Percentiles rank a stretch among this genome's conserved stretches.
Conservation (phyloP, 1,140 invertebrate species). For the Pseudobourletiella spinata region DNA sequence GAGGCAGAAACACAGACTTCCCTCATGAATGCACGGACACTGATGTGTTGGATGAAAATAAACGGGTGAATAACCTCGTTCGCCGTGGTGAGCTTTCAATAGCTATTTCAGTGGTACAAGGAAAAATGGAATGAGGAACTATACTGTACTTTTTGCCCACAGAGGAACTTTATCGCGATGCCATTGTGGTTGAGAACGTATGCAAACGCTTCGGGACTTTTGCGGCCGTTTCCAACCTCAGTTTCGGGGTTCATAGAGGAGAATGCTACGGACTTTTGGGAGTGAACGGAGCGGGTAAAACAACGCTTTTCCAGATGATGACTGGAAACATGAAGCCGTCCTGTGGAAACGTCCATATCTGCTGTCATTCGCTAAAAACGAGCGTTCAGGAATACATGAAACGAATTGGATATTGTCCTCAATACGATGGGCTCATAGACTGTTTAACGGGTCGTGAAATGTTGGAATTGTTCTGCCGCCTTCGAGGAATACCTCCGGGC, state of each 20-base stretch:
- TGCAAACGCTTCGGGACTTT: slow-evolving; percentile 13
- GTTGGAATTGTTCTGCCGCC: slow-evolving; percentile 47
- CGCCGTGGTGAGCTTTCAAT: background rate
- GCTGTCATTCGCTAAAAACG: slow-evolving; percentile 41
- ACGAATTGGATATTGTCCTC: slow-evolving; percentile 46
- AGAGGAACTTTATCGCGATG: background rate
- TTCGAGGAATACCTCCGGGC: slow-evolving; percentile 43
- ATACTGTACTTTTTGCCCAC: too few relatives aligned
- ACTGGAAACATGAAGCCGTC: slow-evolving; percentile 47
- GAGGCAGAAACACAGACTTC: background rate
- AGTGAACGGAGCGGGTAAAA: slow-evolving; percentile 42
- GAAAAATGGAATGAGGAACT: too few relatives aligned
- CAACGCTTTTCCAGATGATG: slow-evolving; percentile 46
- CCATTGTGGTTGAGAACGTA: slow-evolving; percentile 7
- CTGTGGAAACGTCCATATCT: slow-evolving; percentile 46
- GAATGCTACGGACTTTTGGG: slow-evolving; percentile 49
- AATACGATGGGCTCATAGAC: slow-evolving; percentile 51
- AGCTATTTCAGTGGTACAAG: too few relatives aligned
- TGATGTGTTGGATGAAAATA: slow-evolving; percentile 6
- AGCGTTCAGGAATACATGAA: slow-evolving; percentile 38
- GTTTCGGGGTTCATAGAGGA: slow-evolving; percentile 37
- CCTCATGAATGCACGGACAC: background rate
- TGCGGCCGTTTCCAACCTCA: slow-evolving; percentile 19
- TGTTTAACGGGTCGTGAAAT: slow-evolving; percentile 50
- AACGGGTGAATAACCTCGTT: background rate